Evolutionary conservation across 1,140 invertebrate genomes (phyloP), one percentile per base, ranked within the genome.

Genomic region (Uloborus diversus): DNA sequence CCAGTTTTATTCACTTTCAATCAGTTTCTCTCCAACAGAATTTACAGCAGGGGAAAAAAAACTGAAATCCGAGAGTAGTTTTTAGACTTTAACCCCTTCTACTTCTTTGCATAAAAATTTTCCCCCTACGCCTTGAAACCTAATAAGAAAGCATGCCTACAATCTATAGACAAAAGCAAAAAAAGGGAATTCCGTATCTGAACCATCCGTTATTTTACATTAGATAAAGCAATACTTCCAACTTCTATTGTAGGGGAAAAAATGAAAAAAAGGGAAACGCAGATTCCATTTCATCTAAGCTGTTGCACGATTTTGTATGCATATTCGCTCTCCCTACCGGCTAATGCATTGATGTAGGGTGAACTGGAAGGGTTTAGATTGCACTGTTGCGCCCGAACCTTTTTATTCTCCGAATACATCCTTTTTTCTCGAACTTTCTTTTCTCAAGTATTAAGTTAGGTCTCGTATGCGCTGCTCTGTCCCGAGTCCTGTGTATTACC

Each of bases 151-250:
- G n/a, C 11, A 14, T 7, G 49, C 49, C 17, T 61, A 61, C 32
- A 30, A 25, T 25, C n/a, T 23, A 57, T 27, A 20, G 27, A 20
- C 20, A 61, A 14, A n/a, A 61, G 57, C 57, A 30, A 28, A 17
- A 61, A 17, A 30, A 33, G 32, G 28, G 14, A n/a, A 9, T 27
- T 11, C 32, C 42, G 20, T 37, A 20, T 20, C 13, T 78, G n/a
- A n/a, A n/a, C 73, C 23, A 65, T 78, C 73, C 61, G 73, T 78
- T 78, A 66, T 56, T 78, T 78, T 78, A 78, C 73, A 78, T 78
- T 78, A 78, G 73, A 78, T 78, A 65, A 78, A 66, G 62, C 73
- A 66, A 64, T 64, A 64, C 71, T 62, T 7, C 20, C 13, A 35
- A 33, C 9, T 42, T 14, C 4, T 20, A 68, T 32, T 62, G 20